phyloP scores from a whole-genome alignment of 2,888 invertebrate species.

The Gari tellinella region DNA sequence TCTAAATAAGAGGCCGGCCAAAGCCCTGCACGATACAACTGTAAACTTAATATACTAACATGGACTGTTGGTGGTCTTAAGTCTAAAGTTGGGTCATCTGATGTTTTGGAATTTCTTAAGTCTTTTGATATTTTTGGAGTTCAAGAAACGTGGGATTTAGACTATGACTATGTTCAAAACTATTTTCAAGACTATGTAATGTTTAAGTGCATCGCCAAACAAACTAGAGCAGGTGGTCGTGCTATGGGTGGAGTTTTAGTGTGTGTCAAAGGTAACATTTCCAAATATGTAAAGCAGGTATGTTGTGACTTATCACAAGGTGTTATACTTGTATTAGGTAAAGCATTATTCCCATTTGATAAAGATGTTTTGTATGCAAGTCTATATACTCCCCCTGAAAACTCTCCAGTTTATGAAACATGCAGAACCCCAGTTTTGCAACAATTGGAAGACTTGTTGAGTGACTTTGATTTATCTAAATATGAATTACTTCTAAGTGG shows the following conservation, averaged over 20 bases:
- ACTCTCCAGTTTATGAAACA: neutral
- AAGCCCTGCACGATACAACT: constrained; percentile 12
- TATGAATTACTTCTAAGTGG: constrained; percentile 1
- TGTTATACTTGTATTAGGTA: neutral
- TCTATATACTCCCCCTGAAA: neutral
- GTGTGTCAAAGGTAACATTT: neutral
- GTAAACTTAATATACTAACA: neutral
- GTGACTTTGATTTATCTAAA: neutral
- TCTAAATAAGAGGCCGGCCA: constrained; percentile 12
- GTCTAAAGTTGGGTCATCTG: constrained; percentile 10
- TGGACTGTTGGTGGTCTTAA: constrained; percentile 23
- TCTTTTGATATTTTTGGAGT: constrained; percentile 9
- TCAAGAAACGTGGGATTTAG: neutral
- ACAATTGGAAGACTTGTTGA: neutral
- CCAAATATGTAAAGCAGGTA: neutral
- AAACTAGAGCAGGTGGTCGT: neutral
- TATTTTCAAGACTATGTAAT: neutral
- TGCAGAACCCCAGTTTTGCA: neutral
- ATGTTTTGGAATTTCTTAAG: constrained; percentile 1
- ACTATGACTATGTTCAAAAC: neutral
- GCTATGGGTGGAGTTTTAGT: constrained; percentile 2
- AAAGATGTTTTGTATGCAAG: neutral
- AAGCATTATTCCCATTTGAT: neutral
- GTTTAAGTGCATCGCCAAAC: neutral
- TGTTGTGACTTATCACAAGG: neutral